Evolutionary conservation across 1,140 invertebrate genomes (phyloP).

Genomic region (Octopus sinensis): DNA sequence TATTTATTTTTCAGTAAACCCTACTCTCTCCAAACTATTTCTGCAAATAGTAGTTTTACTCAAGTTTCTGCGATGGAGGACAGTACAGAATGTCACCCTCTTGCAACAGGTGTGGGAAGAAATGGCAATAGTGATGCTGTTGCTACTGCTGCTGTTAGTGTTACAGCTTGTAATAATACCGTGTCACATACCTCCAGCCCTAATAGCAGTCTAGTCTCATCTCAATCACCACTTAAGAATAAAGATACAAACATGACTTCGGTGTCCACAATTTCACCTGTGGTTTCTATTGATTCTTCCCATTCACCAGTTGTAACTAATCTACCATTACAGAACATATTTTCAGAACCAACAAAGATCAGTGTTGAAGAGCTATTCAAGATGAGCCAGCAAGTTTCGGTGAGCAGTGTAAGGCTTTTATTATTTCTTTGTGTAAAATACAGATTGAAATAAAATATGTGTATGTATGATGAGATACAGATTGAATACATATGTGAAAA

Average conservation of each 20-base stretch:
- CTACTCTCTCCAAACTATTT: not conserved
- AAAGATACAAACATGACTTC: not conserved
- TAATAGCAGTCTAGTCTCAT: slow-evolving; percentile 15
- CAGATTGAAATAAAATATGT: too few relatives aligned
- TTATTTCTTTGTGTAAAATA: too few relatives aligned
- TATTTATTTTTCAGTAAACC: slow-evolving; percentile 14
- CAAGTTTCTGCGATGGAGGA: slow-evolving; percentile 53
- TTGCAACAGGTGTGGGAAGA: too few relatives aligned
- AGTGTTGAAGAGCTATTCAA: slow-evolving; percentile 4
- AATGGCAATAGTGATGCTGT: not conserved
- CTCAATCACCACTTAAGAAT: slow-evolving; percentile 8
- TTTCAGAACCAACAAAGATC: not conserved
- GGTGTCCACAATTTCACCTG: not conserved
- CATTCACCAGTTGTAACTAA: not conserved
- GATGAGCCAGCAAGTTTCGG: not conserved
- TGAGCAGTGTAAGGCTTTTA: not conserved
- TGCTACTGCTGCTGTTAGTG: not conserved
- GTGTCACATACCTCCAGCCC: slow-evolving; percentile 40
- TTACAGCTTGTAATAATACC: slow-evolving; percentile 34
- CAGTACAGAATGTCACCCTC: not conserved
- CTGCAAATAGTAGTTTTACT: slow-evolving; percentile 37
- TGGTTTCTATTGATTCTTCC: not conserved
- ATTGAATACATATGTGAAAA: too few relatives aligned
- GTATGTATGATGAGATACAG: too few relatives aligned
- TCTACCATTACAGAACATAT: not conserved